Base-by-base conservation (phyloP, 2,888 invertebrate genomes). In the Xylota sylvarum region DNA sequence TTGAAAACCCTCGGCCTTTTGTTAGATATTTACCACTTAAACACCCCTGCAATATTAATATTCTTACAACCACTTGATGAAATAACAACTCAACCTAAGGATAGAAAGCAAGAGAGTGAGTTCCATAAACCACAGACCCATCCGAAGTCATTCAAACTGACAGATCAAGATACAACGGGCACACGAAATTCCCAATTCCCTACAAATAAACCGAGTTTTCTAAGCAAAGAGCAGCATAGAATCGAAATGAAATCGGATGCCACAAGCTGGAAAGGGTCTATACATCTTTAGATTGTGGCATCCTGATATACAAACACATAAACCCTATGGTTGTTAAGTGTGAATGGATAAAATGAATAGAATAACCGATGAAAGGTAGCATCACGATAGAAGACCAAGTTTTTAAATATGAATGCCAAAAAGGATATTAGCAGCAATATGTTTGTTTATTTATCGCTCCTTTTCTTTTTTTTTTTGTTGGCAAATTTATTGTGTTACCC, bases 381-480 rank as follows among this genome's bases (percentile, higher is more conserved):
- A 72, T 69, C 65, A 60, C 2, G 73, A 83, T 86, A 60, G 37
- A 55, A 56, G 40, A 52, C n/a, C 27, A 30, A 56, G 7, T 19
- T 14, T 10, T 64, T 23, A 37, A 56, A 55, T 67, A 81, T 62
- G 69, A 77, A 82, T 67, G 65, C 48, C 56, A 43, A 69, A 64
- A 77, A 86, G 81, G 77, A 78, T 62, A 82, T 82, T 82, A 78
- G 69, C 65, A 67, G 73, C 86, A 82, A 82, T 86, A 82, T 82
- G 86, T 69, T 62, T 60, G 55, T 52, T 73, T 80, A 73, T 82
- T 86, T 86, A 78, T 82, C 73, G 56, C 19, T 35, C 40, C 32
- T 43, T 58, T 62, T 17, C 32, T 43, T 58, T 62, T 17, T 52
- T 46, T 27, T 23, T 50, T 12, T 23, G 50, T 37, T 40, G 17